Conservation (phyloP, 2,888 invertebrate species). For the Polia nebulosa region DNA sequence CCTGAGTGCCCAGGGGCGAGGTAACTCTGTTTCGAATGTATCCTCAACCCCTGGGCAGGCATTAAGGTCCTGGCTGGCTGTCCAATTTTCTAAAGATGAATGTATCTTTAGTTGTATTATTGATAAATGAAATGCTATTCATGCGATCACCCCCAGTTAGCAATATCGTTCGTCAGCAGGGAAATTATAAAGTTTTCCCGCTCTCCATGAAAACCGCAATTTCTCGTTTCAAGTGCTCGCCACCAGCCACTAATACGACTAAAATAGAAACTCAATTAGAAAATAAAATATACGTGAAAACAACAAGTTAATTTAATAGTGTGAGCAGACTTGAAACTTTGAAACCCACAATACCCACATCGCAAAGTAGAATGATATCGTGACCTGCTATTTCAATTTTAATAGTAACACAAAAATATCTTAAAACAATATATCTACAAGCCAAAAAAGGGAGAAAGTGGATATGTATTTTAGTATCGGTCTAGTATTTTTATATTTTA, state of each 20-base stretch:
- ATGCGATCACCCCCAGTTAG: background rate
- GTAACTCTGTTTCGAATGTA: too few species aligned
- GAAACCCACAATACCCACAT: background rate
- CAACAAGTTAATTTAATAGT: background rate
- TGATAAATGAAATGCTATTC: too few species aligned
- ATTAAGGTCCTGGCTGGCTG: too few species aligned
- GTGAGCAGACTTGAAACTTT: background rate
- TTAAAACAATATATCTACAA: too few species aligned
- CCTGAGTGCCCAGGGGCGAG: too few species aligned
- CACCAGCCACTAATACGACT: constrained; percentile 4
- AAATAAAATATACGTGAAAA: constrained; percentile 13
- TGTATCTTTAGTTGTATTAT: background rate
- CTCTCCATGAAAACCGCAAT: constrained; percentile 30
- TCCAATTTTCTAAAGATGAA: too few species aligned
- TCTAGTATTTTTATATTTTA: too few species aligned
- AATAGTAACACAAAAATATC: too few species aligned
- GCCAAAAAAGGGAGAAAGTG: too few species aligned
- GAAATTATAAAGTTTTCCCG: constrained; percentile 24
- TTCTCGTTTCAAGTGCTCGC: constrained; percentile 14
- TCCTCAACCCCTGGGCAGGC: too few species aligned
- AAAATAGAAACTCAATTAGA: constrained; percentile 26
- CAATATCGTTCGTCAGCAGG: constrained; percentile 17
- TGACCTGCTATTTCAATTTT: background rate
- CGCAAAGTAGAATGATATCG: background rate
- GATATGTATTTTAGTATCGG: too few species aligned